Evolutionary conservation across 2,797 vertebrate species (phyloP).

Genomic region (Anguilla megastoma): DNA sequence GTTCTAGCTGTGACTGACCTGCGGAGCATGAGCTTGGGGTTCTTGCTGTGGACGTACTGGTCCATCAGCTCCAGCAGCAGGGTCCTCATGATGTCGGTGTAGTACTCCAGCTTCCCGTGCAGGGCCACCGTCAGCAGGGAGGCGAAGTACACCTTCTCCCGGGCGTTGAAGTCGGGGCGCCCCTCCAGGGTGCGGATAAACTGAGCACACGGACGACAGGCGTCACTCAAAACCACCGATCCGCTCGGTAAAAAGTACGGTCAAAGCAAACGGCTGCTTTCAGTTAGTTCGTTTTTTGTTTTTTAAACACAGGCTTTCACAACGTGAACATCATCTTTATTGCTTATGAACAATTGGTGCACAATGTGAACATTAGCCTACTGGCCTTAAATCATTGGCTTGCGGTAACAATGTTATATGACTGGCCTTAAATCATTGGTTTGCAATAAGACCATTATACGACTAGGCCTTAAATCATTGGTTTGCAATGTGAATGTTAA

Average conservation of each 20-base stretch:
- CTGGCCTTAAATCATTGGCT: background rate
- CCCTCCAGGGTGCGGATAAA: constrained; percentile 94
- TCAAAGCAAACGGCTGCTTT: background rate
- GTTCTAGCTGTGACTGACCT: constrained; percentile 69
- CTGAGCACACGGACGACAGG: constrained; percentile 58
- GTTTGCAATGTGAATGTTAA: background rate
- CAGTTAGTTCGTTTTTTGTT: background rate
- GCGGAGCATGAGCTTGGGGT: constrained; percentile 96
- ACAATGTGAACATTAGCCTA: background rate
- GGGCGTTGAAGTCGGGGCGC: constrained; percentile 91
- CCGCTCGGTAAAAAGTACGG: background rate
- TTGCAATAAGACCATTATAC: background rate
- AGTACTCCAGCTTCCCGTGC: constrained; percentile 96
- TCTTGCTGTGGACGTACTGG: constrained; percentile 92
- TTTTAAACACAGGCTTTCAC: background rate
- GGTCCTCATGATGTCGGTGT: constrained; percentile 95
- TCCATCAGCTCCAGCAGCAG: constrained; percentile 94
- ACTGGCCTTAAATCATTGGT: background rate
- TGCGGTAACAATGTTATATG: background rate
- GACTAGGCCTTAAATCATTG: background rate
- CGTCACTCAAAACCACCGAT: background rate
- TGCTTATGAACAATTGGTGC: background rate
- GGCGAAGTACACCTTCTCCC: constrained; percentile 93
- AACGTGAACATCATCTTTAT: background rate
- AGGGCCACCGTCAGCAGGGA: constrained; percentile 94